Percentiles rank a stretch among this genome's conserved stretches.
phyloP scores from a whole-genome alignment of 2,888 invertebrate species.

The Mycalesis mineus region DNA sequence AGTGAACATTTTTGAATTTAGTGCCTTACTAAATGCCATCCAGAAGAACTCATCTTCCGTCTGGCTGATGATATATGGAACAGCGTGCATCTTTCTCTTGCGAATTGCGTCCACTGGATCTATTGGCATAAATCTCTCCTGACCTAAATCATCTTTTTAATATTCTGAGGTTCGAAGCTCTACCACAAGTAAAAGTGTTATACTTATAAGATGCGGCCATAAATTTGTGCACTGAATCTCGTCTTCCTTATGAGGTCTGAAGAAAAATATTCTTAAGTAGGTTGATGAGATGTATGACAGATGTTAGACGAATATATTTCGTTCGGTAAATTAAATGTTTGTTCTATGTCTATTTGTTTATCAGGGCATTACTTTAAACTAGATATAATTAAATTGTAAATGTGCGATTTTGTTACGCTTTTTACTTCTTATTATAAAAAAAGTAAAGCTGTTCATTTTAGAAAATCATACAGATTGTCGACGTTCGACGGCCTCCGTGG shows the following conservation, averaged over 20 bases:
- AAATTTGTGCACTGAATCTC: no score
- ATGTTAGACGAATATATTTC: background rate
- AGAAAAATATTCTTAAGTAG: no score
- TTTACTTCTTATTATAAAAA: background rate
- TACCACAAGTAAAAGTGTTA: no score
- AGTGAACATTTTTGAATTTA: no score
- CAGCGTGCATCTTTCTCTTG: constrained; percentile 76
- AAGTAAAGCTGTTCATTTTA: no score
- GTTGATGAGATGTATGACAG: no score
- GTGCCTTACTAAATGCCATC: constrained; percentile 77
- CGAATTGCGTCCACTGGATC: constrained; percentile 79
- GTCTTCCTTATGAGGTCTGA: no score
- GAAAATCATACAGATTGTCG: no score
- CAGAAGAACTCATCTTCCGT: constrained; percentile 83
- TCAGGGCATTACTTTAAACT: background rate
- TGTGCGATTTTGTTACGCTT: background rate
- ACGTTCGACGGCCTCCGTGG: no score
- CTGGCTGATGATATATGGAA: constrained; percentile 82
- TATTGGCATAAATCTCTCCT: constrained; percentile 81
- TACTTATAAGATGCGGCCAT: no score
- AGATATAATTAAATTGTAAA: background rate
- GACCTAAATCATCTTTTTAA: constrained; percentile 82
- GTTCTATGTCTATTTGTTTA: background rate
- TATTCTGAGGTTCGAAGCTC: no score
- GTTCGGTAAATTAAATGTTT: background rate